phyloP scores from a whole-genome alignment of 2,797 vertebrate species.

The Zalophus californianus region DNA sequence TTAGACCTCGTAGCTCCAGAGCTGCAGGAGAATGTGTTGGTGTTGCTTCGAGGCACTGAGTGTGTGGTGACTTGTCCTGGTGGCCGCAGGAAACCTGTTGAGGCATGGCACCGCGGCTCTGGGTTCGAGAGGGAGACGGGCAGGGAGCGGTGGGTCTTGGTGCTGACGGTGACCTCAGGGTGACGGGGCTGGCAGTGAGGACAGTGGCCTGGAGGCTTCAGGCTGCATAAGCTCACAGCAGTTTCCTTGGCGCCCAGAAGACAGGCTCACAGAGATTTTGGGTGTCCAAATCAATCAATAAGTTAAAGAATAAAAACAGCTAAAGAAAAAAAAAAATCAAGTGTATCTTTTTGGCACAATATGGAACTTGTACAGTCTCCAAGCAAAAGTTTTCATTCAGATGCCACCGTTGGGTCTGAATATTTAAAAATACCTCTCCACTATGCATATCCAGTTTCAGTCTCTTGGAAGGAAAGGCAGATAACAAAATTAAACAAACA shows the following conservation, averaged over 20 bases:
- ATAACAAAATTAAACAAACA: slow-evolving; percentile 70
- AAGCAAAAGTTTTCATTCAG: slow-evolving; percentile 76
- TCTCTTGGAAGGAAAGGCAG: slow-evolving; percentile 65
- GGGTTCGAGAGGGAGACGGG: not conserved
- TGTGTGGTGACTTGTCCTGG: not conserved
- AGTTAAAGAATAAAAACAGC: slow-evolving; percentile 68
- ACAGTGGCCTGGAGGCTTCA: not conserved
- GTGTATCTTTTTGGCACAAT: slow-evolving; percentile 59
- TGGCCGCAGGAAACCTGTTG: not conserved
- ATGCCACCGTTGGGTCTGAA: slow-evolving; percentile 59
- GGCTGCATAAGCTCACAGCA: not conserved
- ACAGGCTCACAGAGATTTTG: not conserved
- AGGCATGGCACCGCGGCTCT: not conserved
- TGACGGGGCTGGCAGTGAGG: not conserved
- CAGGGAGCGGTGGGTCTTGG: not conserved
- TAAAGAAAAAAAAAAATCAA: slow-evolving; percentile 31
- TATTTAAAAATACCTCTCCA: slow-evolving; percentile 78
- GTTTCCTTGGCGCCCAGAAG: not conserved
- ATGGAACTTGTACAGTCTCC: slow-evolving; percentile 41
- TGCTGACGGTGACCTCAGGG: not conserved
- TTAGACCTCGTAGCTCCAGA: not conserved
- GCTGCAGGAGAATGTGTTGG: not conserved
- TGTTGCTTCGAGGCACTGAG: not conserved
- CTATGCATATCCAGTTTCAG: slow-evolving; percentile 61
- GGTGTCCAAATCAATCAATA: not conserved